Evolutionary conservation across 2,888 invertebrate species (phyloP).

Genomic region (Watsonalla binaria): DNA sequence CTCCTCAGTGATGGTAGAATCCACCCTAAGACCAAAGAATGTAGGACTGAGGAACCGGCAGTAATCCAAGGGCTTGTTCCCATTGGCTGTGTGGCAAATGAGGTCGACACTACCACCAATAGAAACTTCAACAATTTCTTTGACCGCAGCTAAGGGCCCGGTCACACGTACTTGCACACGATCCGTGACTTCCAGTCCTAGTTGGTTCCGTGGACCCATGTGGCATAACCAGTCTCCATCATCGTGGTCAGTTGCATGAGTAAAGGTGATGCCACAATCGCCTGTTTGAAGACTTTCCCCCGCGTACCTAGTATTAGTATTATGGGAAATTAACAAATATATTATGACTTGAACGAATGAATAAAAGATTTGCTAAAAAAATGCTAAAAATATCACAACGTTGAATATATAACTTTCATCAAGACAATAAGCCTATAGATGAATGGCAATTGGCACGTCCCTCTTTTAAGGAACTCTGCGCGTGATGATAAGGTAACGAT

Average conservation of each 20-base stretch:
- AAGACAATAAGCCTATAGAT: too few relatives aligned
- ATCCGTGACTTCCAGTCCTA: constrained; percentile 56
- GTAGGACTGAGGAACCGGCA: constrained; percentile 67
- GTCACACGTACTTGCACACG: constrained; percentile 56
- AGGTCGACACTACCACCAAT: constrained; percentile 42
- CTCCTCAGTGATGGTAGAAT: constrained; percentile 48
- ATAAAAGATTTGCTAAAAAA: too few relatives aligned
- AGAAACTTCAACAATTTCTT: constrained; percentile 27
- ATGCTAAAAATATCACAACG: not conserved
- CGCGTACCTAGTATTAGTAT: constrained; percentile 52
- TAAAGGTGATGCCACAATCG: constrained; percentile 66
- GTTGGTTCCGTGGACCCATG: constrained; percentile 54
- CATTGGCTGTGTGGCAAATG: constrained; percentile 63
- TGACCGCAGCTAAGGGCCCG: constrained; percentile 59
- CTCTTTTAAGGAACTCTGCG: too few relatives aligned
- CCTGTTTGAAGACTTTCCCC: constrained; percentile 61
- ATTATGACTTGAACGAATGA: too few relatives aligned
- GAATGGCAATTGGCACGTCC: too few relatives aligned
- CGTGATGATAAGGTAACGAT: too few relatives aligned
- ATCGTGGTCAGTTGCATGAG: constrained; percentile 40
- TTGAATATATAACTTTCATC: too few relatives aligned
- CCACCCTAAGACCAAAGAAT: constrained; percentile 57
- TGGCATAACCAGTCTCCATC: constrained; percentile 69
- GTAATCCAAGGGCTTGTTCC: constrained; percentile 58
- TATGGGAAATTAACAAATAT: not conserved